Evolutionary conservation across 1,140 invertebrate species (phyloP), one percentile per base, ranked within the genome.

Genomic region (Drosophila asahinai): DNA sequence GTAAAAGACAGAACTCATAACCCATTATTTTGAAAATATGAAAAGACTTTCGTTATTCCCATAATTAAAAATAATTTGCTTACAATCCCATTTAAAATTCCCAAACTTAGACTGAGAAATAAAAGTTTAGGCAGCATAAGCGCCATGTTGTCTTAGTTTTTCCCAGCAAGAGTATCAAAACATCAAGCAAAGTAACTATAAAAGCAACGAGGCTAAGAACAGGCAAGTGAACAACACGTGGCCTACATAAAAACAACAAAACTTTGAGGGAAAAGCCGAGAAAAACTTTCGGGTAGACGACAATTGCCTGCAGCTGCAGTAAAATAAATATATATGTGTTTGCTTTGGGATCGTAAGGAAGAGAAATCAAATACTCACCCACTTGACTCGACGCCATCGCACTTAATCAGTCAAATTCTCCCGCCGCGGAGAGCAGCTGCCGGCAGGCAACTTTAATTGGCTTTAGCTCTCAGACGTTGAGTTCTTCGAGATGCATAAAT

Each of bases 341-440:
- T 19, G 9, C 22, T 22, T 9, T 9, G 17, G 40, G 42, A 51
- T 61, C 43, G 55, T 17, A 43, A 61, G 33, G 58, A 14, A 15
- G 22, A 6, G 43, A 57, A 40, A 57, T 57, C 74, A 66, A 61
- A 66, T 51, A 54, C 40, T 40, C 51, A 52, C 47, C 63, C 54
- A 74, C 60, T 70, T 78, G 66, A 65, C 70, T 73, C 55, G 58
- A 64, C 77, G 64, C 30, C 66, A 62, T 76, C 48, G 65, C 81
- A 89, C 86, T 89, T 86, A 89, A 89, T 89, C 86, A 89, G 86
- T 82, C 75, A 90, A 86, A 86, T 81, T 90, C 67, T 59, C 49
- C 14, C 74, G 66, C 54, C 15, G 42, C 30, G 5, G 30, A 4
- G 15, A 65, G 75, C 81, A 89, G 86, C 86, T 89, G 86, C 65